A percentile compares a stretch with the other conserved stretches of the same genome.
Conservation (phyloP, 2,888 invertebrate genomes). For the Sinopyrophorus schimmeli region DNA sequence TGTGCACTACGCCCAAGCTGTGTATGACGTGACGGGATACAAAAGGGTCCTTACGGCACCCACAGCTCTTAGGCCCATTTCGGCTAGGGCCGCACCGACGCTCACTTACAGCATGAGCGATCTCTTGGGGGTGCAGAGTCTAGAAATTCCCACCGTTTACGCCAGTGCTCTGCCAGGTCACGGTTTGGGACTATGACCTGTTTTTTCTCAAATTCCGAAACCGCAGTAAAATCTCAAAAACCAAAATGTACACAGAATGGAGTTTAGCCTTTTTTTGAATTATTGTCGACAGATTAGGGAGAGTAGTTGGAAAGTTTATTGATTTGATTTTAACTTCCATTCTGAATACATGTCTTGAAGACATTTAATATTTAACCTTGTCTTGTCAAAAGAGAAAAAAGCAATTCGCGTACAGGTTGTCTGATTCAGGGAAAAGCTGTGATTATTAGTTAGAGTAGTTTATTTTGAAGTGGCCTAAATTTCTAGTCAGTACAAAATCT, state of each 20-base stretch:
- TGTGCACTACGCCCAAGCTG: conserved; percentile 52
- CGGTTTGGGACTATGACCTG: conserved; percentile 71
- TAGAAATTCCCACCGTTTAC: conserved; percentile 72
- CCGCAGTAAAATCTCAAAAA: conserved; percentile 29
- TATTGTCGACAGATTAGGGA: no score
- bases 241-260: no score
- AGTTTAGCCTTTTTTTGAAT: no score
- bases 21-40: conserved; percentile 60
- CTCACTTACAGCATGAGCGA: conserved; percentile 72
- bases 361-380: no score
- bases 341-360: no score
- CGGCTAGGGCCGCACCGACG: conserved; percentile 60
- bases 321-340: no score
- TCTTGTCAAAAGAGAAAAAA: no score
- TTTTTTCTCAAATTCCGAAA: conserved; percentile 43
- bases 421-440: conserved; percentile 43
- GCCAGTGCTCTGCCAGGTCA: conserved; percentile 67
- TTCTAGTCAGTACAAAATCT: conserved; percentile 29
- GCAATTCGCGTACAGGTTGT: conserved; percentile 32
- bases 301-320: no score
- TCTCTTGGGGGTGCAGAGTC: conserved; percentile 69
- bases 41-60: conserved; percentile 64
- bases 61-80: conserved; percentile 57
- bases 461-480: conserved; percentile 25
- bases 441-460: conserved; percentile 41